Percentiles rank a stretch among this genome's conserved stretches.
Evolutionary conservation across 1,140 invertebrate species (phyloP).

Genomic region (Lineus longissimus): DNA sequence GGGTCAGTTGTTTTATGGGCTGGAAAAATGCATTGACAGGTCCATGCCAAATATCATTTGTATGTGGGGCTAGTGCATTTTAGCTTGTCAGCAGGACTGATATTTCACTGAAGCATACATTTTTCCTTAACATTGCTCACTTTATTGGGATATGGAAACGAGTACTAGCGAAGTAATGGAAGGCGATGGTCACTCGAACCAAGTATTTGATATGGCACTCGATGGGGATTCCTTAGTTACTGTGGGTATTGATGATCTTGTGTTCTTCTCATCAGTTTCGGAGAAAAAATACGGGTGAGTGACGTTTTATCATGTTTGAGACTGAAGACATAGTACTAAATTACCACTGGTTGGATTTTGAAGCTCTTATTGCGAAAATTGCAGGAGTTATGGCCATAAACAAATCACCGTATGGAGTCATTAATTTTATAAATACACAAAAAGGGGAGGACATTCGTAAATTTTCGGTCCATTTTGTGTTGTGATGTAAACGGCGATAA

Average conservation of each 20-base stretch:
- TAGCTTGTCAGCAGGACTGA: background rate
- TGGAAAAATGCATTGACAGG: no score
- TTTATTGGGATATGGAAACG: constrained; percentile 74
- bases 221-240: constrained; percentile 71
- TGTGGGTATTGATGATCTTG: constrained; percentile 84
- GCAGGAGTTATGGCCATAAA: no score
- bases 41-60: background rate
- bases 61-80: background rate
- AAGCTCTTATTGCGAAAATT: no score
- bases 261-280: constrained; percentile 67
- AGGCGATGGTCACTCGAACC: constrained; percentile 87
- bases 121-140: constrained; percentile 38
- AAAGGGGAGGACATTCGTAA: no score
- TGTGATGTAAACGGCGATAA: no score
- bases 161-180: constrained; percentile 73
- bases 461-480: no score
- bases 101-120: background rate
- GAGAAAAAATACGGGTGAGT: constrained; percentile 63
- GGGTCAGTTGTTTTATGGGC: background rate
- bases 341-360: no score
- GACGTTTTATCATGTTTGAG: no score
- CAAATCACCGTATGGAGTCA: no score
- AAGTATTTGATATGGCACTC: constrained; percentile 82
- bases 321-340: no score
- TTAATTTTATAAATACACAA: no score